phyloP scores from a whole-genome alignment of 2,113 vertebrate genomes.

The Dendrocopos noguchii region DNA sequence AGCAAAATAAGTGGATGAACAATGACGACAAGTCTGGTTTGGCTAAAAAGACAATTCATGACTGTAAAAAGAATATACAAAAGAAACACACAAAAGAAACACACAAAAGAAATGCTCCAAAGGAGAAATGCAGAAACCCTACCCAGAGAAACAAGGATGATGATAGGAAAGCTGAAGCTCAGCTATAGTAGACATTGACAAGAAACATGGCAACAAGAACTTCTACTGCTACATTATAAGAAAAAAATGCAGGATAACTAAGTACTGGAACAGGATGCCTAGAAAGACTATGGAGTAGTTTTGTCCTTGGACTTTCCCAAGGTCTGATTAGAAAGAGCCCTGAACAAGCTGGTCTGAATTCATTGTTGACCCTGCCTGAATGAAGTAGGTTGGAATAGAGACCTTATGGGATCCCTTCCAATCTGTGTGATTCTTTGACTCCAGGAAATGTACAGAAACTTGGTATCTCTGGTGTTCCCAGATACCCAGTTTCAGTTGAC shows the following conservation, averaged over 20 bases:
- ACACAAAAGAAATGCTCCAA: background rate
- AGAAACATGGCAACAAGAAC: background rate
- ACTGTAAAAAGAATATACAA: background rate
- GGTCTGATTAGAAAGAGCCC: background rate
- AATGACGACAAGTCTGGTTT: background rate
- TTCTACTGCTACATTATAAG: background rate
- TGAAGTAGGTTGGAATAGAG: background rate
- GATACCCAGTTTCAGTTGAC: background rate
- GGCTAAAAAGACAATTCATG: background rate
- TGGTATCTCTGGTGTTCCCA: background rate
- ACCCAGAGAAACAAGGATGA: background rate
- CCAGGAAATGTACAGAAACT: background rate
- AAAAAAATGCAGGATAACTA: background rate
- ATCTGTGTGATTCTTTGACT: background rate
- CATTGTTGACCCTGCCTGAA: background rate
- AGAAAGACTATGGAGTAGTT: background rate
- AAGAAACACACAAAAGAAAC: background rate
- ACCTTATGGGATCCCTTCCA: background rate
- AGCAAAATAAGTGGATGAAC: background rate
- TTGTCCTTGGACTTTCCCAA: background rate
- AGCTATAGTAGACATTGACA: accelerated
- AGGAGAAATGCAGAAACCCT: background rate
- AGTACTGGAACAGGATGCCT: background rate
- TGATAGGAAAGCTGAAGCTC: background rate
- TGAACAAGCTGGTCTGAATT: background rate